phyloP scores from a whole-genome alignment of 2,113 vertebrate species.

The Hylia prasina region DNA sequence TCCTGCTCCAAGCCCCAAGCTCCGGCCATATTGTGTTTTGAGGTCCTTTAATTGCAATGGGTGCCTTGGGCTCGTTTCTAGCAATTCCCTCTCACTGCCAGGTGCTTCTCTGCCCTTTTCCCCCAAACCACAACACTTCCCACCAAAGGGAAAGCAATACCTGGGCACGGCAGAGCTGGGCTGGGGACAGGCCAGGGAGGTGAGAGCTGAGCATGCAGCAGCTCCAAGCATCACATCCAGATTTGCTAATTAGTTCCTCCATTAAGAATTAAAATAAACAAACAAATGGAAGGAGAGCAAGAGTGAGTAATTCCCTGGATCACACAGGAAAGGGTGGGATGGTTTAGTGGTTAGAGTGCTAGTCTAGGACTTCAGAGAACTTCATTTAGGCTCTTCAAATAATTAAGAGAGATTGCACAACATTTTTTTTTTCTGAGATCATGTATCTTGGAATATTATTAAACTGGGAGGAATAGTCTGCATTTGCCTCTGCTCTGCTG shows the following conservation, averaged over 20 bases:
- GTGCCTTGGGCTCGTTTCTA: neutral
- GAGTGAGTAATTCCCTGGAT: constrained; percentile 30
- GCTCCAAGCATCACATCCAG: neutral
- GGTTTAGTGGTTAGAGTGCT: neutral
- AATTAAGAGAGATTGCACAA: constrained; percentile 4
- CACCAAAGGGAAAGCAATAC: neutral
- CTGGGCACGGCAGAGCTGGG: fast-evolving
- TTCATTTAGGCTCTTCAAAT: neutral
- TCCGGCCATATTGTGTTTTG: fast-evolving
- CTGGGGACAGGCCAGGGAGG: neutral
- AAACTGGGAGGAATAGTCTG: neutral
- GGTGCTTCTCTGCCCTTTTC: neutral
- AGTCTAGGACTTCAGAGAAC: constrained; percentile 35
- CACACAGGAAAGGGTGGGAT: constrained; percentile 48
- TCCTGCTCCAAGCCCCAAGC: neutral
- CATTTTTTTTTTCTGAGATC: neutral
- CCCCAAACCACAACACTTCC: neutral
- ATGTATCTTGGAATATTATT: neutral
- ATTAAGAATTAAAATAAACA: constrained; percentile 41
- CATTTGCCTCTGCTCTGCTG: neutral
- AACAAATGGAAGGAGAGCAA: constrained; percentile 24
- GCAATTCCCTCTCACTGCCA: neutral
- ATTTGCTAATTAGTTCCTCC: constrained; percentile 25
- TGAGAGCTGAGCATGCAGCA: neutral
- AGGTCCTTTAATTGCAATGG: neutral